Evolutionary conservation across 2,888 invertebrate species (phyloP).

Genomic region (Falcaria lacertinaria): DNA sequence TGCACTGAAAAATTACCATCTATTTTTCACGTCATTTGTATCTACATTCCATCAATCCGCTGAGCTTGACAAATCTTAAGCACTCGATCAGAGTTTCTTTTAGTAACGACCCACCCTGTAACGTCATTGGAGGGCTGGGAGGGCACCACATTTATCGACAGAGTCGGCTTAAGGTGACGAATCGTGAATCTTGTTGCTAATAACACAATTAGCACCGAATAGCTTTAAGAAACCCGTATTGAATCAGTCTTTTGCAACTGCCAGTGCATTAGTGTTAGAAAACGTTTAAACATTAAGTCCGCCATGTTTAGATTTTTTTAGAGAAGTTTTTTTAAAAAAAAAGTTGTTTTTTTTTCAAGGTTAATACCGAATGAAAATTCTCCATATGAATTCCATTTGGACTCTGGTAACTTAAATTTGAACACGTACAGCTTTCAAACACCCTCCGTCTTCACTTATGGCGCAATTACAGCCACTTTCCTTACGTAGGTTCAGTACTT

Average conservation of each 20-base stretch:
- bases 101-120: not conserved
- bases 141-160: not conserved
- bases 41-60: not conserved
- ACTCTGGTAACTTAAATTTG: too few relatives aligned
- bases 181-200: not conserved
- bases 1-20: not conserved
- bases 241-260: not conserved
- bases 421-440: conserved; percentile 7
- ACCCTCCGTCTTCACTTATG: conserved; percentile 10
- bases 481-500: conserved; percentile 12
- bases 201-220: not conserved
- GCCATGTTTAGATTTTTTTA: too few relatives aligned
- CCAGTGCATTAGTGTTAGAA: not conserved
- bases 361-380: too few relatives aligned
- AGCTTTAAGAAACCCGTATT: not conserved
- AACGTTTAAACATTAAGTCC: too few relatives aligned
- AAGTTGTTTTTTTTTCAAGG: too few relatives aligned
- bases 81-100: not conserved
- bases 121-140: not conserved
- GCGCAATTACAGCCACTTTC: conserved; percentile 22
- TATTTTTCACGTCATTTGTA: not conserved
- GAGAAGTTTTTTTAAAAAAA: too few relatives aligned
- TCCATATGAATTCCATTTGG: too few relatives aligned
- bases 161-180: not conserved
- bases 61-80: not conserved